Evolutionary conservation across 2,113 vertebrate species (phyloP).

Genomic region (Pongo pygmaeus): DNA sequence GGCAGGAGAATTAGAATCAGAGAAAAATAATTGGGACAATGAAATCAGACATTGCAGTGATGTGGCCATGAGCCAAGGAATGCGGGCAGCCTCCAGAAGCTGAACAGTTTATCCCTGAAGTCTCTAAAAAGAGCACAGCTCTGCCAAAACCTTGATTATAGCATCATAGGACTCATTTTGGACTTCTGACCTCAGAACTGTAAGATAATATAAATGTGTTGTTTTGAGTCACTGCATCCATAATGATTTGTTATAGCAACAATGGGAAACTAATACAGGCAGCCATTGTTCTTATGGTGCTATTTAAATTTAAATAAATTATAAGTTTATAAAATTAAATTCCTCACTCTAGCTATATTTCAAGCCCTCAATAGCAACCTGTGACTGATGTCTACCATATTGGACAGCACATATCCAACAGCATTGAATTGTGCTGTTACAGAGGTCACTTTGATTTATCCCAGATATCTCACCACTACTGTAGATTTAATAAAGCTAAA

Average conservation of each 20-base stretch:
- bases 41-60: background rate
- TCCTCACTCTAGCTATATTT: background rate
- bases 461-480: background rate
- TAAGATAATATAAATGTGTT: background rate
- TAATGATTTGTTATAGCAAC: background rate
- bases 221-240: background rate
- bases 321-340: background rate
- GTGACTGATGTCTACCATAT: background rate
- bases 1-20: background rate
- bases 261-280: background rate
- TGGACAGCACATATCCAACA: background rate
- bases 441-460: background rate
- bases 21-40: background rate
- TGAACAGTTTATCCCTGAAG: background rate
- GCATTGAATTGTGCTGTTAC: background rate
- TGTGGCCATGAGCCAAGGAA: background rate
- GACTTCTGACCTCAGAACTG: background rate
- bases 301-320: background rate
- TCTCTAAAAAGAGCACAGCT: background rate
- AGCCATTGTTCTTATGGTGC: background rate
- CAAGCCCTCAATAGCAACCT: background rate
- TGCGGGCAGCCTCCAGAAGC: background rate
- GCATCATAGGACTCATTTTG: background rate
- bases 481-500: background rate
- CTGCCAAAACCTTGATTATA: background rate